Evolutionary conservation across 2,888 invertebrate species (phyloP), one percentile per base, ranked within the genome.

Genomic region (Tubiluchus corallicola): DNA sequence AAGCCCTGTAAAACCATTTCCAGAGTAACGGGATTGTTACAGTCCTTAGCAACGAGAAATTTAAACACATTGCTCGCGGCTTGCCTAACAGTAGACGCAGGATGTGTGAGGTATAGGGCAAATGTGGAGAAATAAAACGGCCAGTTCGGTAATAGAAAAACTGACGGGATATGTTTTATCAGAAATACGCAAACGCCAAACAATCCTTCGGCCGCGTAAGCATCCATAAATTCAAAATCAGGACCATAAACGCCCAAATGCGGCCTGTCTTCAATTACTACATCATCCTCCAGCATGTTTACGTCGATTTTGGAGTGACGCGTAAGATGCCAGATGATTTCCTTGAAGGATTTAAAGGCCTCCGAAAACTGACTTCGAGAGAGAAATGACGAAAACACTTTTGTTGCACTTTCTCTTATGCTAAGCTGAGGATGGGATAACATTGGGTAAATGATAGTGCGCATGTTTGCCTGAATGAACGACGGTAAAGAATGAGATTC

Each of bases 81-180:
- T 49, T 61, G 60, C 21, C 62, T 51, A 1, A 61, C 62, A 38
- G 59, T 59, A 4, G 61, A 62, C 3, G 61, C 62, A 9, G 56
- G 58, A 45, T 62, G 62, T 20, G 54, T 54, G n/a, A 62, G 53
- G 48, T 59, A 59, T 16, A 55, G 46, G 4, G 55, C 51, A 43
- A 62, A 60, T 15, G 56, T 53, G 13, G 52, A 51, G 41, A 56
- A 51, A 48, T 58, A 60, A 4, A 51, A 47, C 17, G 53, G 51
- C 60, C 60, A 60, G 17, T 53, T 43, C 4, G 57, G 55, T 18
- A 60, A 46, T 18, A 58, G 51, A 20, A 51, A 47, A 17, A 48
- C 49, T 17, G 57, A 48, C 2, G 59, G 56, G 20, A 60, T 50
- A 37, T 56, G 56, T 58, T 62, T 61, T 40, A 61, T 53, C 37